phyloP scores from a whole-genome alignment of 2,888 invertebrate species.

The Apotomis turbidana region DNA sequence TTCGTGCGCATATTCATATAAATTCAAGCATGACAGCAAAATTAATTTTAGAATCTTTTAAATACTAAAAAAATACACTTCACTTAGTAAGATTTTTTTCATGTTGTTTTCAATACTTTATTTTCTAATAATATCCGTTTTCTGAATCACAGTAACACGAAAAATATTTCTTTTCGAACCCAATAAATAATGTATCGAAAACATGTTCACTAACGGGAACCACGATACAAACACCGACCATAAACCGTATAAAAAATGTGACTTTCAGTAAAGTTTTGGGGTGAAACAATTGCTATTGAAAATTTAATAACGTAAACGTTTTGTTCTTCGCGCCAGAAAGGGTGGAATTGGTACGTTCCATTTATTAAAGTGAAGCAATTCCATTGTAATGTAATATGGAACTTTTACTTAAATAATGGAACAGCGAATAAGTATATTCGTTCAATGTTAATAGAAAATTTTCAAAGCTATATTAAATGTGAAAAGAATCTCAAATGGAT shows the following conservation, averaged over 20 bases:
- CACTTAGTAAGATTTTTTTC: too few relatives aligned
- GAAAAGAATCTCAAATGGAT: too few relatives aligned
- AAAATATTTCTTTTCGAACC: too few relatives aligned
- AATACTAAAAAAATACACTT: too few relatives aligned
- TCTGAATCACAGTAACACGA: too few relatives aligned
- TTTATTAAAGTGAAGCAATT: conserved; percentile 2
- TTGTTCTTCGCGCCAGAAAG: conserved; percentile 46
- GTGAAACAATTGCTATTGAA: conserved; percentile 62
- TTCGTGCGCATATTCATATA: too few relatives aligned
- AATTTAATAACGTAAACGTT: conserved; percentile 53
- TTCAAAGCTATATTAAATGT: too few relatives aligned
- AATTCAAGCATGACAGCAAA: too few relatives aligned
- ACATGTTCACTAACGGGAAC: conserved; percentile 43
- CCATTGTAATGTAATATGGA: neutral
- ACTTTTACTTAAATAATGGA: neutral
- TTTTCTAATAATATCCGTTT: too few relatives aligned
- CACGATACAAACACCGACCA: conserved; percentile 45
- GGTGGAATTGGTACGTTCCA: conserved; percentile 11
- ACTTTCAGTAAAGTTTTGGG: conserved; percentile 61
- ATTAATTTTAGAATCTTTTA: too few relatives aligned
- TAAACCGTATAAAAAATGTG: conserved; percentile 64
- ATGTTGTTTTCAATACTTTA: too few relatives aligned
- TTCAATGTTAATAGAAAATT: neutral
- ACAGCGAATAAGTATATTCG: neutral
- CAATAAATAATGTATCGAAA: conserved; percentile 41